These are phyloP conservation scores for Biston betularia DNA, from an alignment of 2,888 invertebrate genomes.

Conservation along the genomic window DNA sequence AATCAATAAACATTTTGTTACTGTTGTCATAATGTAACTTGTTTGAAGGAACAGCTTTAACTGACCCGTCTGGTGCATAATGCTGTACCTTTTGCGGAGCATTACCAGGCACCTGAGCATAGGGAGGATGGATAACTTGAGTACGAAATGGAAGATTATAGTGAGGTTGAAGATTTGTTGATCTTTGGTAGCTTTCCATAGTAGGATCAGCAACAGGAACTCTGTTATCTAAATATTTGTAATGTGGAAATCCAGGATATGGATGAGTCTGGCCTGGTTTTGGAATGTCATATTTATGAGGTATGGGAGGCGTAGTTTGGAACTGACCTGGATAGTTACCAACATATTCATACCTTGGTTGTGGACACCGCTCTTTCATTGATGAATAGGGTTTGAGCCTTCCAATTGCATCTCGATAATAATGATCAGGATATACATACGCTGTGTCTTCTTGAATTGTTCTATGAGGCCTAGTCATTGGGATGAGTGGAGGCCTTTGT, in stretches of 20 bases:
- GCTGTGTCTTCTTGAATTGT: conserved; percentile 67
- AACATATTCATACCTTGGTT: conserved; percentile 80
- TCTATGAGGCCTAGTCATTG: conserved; percentile 64
- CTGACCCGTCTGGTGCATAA: conserved; percentile 63
- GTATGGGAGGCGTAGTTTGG: conserved; percentile 67
- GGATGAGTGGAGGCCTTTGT: conserved; percentile 60
- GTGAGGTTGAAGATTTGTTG: conserved; percentile 61
- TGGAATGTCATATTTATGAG: conserved; percentile 75
- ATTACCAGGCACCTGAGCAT: conserved; percentile 67
- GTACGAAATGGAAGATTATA: conserved; percentile 68
- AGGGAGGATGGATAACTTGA: conserved; percentile 70
- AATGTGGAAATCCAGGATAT: conserved; percentile 69
- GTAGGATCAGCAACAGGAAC: conserved; percentile 65
- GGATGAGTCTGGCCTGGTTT: conserved; percentile 68
- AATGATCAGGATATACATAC: conserved; percentile 69
- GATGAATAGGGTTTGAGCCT: conserved; percentile 78
- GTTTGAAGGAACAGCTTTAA: conserved; percentile 63
- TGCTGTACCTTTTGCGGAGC: conserved; percentile 67
- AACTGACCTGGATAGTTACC: conserved; percentile 73
- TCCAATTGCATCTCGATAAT: conserved; percentile 71
- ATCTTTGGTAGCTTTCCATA: conserved; percentile 73
- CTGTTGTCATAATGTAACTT: conserved; percentile 71
- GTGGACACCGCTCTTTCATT: conserved; percentile 74
- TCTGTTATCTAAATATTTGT: conserved; percentile 75
- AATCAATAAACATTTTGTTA: conserved; percentile 70